These are phyloP conservation scores for Myotis daubentonii DNA, from an alignment of 2,797 vertebrate genomes.

Conservation along the genomic window DNA sequence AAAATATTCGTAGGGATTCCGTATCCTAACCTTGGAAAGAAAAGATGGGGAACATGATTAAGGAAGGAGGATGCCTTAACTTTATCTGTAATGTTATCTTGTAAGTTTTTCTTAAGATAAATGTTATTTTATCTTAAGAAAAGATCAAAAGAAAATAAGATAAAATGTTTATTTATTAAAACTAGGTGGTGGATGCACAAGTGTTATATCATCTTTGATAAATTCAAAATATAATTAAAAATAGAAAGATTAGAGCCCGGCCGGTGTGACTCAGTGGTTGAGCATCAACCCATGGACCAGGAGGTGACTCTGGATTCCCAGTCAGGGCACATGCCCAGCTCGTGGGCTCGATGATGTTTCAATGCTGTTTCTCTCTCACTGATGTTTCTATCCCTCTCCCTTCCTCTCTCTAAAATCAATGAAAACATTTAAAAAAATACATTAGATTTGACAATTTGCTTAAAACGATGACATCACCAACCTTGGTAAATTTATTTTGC, in stretches of 20 bases:
- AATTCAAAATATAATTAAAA: constrained; percentile 25
- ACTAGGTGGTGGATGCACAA: neutral
- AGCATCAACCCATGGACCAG: too few relatives aligned
- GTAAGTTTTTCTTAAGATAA: neutral
- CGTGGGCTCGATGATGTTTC: too few relatives aligned
- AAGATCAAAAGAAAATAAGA: neutral
- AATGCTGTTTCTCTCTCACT: too few relatives aligned
- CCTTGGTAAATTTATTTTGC: constrained; percentile 17
- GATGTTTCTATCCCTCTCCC: too few relatives aligned
- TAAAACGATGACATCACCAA: neutral
- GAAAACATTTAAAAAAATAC: too few relatives aligned
- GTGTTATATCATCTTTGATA: neutral
- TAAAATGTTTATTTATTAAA: neutral
- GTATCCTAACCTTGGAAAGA: neutral
- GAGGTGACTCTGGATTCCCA: too few relatives aligned
- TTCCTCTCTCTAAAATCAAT: too few relatives aligned
- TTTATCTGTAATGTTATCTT: neutral
- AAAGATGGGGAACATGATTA: neutral
- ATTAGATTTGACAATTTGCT: neutral
- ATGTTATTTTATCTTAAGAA: neutral
- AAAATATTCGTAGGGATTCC: neutral
- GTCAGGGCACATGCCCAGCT: too few relatives aligned
- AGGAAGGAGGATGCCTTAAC: neutral
- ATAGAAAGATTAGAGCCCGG: neutral
- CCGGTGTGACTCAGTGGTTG: too few relatives aligned